Conservation (phyloP, 2,113 vertebrate genomes). For the Scomber scombrus region DNA sequence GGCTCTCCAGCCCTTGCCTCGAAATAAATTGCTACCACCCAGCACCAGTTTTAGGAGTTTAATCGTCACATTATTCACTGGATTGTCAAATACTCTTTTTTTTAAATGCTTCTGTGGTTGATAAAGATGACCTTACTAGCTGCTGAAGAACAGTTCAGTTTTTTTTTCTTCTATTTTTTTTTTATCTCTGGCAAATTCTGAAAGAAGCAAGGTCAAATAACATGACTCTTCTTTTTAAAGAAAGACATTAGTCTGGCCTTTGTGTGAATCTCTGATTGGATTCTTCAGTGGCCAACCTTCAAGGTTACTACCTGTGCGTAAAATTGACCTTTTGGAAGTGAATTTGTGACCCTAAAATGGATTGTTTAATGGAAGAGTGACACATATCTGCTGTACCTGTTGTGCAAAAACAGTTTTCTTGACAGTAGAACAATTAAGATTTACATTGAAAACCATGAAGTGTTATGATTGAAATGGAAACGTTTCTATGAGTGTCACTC, state of each 20-base stretch:
- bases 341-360: constrained; percentile 69
- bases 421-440: constrained; percentile 40
- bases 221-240: constrained; percentile 55
- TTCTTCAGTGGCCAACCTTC: constrained; percentile 72
- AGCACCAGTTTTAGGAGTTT: constrained; percentile 73
- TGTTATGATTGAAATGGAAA: constrained; percentile 5
- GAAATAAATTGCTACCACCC: constrained; percentile 77
- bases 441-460: constrained; percentile 30
- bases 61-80: constrained; percentile 81
- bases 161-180: constrained; percentile 68
- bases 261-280: constrained; percentile 77
- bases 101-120: constrained; percentile 67
- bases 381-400: constrained; percentile 28
- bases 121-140: constrained; percentile 79
- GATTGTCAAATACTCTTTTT: constrained; percentile 75
- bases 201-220: constrained; percentile 79
- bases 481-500: neutral
- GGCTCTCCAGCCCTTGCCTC: constrained; percentile 41
- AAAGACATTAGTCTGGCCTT: constrained; percentile 76
- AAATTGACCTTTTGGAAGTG: constrained; percentile 76
- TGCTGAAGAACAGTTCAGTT: constrained; percentile 60
- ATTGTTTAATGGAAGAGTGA: constrained; percentile 55
- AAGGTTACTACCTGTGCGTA: constrained; percentile 75
- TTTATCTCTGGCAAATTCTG: constrained; percentile 70
- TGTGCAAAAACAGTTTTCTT: constrained; percentile 31